These are phyloP conservation scores for Leptura quadrifasciata DNA, from an alignment of 2,888 invertebrate species.

Conservation along the genomic window DNA sequence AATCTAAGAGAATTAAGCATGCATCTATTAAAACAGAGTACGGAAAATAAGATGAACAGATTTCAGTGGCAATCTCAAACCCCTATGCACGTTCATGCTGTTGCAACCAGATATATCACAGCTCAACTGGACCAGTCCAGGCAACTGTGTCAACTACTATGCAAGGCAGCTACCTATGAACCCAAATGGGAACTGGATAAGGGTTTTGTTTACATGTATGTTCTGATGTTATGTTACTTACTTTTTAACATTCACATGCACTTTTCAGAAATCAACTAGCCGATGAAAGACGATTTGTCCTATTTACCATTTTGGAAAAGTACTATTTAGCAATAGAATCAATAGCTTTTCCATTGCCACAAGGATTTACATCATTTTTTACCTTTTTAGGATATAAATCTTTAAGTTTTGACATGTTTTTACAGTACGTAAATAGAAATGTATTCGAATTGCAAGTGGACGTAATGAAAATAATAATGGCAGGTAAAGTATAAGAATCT, in stretches of 20 bases:
- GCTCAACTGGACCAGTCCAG: slow-evolving; percentile 89
- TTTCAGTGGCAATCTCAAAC: slow-evolving; percentile 76
- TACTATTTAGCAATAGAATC: slow-evolving; percentile 87
- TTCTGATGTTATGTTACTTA: slow-evolving; percentile 38
- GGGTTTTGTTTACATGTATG: slow-evolving; percentile 88
- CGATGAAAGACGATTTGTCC: slow-evolving; percentile 80
- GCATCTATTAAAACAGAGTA: slow-evolving; percentile 84
- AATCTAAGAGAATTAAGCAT: slow-evolving; percentile 91
- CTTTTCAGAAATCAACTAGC: slow-evolving; percentile 85
- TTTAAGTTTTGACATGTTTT: slow-evolving; percentile 85
- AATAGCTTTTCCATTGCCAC: slow-evolving; percentile 88
- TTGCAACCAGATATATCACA: slow-evolving; percentile 87
- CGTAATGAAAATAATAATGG: slow-evolving; percentile 89
- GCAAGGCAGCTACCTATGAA: slow-evolving; percentile 82
- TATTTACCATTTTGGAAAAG: slow-evolving; percentile 88
- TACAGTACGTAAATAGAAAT: slow-evolving; percentile 89
- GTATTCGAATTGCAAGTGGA: slow-evolving; percentile 92
- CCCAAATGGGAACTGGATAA: slow-evolving; percentile 82
- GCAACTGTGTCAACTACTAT: slow-evolving; percentile 84
- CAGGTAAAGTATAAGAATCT: slow-evolving; percentile 75
- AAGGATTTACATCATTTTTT: slow-evolving; percentile 92
- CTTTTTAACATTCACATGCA: not conserved
- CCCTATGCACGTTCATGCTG: slow-evolving; percentile 85
- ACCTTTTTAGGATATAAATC: slow-evolving; percentile 90
- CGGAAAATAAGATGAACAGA: slow-evolving; percentile 74